These are phyloP conservation scores for Ciconia boyciana DNA, from an alignment of 2,113 vertebrate species.

Conservation along the genomic window DNA sequence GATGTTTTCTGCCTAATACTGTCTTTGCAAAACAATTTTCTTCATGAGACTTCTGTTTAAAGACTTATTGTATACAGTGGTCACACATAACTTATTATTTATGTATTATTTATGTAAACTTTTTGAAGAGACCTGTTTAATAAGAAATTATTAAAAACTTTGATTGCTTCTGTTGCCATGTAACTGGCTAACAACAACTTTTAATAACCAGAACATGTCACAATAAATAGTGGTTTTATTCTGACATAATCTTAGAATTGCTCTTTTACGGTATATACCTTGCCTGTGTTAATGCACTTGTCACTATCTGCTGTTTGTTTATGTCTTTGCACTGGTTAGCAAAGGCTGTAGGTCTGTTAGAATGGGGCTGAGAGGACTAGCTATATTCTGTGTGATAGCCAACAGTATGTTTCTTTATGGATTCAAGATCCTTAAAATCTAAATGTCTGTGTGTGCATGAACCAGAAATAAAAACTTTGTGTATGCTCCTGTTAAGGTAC, in stretches of 20 bases:
- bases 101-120: neutral
- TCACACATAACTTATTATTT: neutral
- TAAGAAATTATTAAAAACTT: neutral
- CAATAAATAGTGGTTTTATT: neutral
- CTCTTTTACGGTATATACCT: neutral
- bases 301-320: neutral
- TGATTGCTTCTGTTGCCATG: neutral
- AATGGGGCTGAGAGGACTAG: neutral
- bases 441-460: neutral
- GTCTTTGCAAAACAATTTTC: neutral
- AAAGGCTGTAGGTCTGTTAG: neutral
- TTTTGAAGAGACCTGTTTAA: neutral
- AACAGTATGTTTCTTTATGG: neutral
- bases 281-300: neutral
- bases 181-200: neutral
- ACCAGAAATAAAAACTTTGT: neutral
- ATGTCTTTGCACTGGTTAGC: neutral
- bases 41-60: neutral
- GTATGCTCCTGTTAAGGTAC: neutral
- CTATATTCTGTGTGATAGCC: neutral
- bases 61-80: neutral
- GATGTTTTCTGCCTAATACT: neutral
- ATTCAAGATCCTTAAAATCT: neutral
- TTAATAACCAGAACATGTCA: neutral
- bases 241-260: neutral